Evolutionary conservation across 2,113 vertebrate species (phyloP), one percentile per base, ranked within the genome.

Genomic region (Hepsetus odoe): DNA sequence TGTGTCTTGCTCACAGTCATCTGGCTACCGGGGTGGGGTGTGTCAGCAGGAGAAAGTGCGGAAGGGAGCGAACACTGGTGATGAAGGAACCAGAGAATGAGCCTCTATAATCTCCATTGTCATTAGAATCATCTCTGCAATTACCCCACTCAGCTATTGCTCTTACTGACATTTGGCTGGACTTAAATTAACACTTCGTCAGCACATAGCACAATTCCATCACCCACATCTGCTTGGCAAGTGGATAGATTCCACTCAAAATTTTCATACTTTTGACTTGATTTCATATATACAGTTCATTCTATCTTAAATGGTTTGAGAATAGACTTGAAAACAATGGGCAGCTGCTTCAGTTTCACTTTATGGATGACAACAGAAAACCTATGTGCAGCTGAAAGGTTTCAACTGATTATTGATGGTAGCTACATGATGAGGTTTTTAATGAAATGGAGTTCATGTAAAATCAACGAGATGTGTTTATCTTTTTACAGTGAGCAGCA

Each of bases 21-120:
- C 46, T 71, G 59, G 64, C 53, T 74, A 67, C 53, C 42, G 30
- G 75, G 79, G 76, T 77, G 69, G 42, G 61, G 72, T 46, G 81
- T 33, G 49, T 26, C 61, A 65, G 42, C 24, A 35, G 20, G 56
- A 35, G 42, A 26, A 53, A 51, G 46, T 3, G 11, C 33, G 26
- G 66, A 68, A 32, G 7, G 59, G 53, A 59, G 67, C 28, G 9
- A 38, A 51, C 44, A 79, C 58, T 64, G 44, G 62, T 30, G 44
- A 14, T 65, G 33, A 20, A 18, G 24, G 30, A 38, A n/a, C 46
- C 32, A 72, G 12, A 38, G 22, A 5, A 62, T 0, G n/a, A 51
- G 32, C 16, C 35, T 33, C 12, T 59, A 56, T 59, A 6, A 68
- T 2, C n/a, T 32, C 8, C 33, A 71, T 46, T 66, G 22, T 76